Evolutionary conservation across 2,888 invertebrate genomes (phyloP), one percentile per base, ranked within the genome.

Genomic region (Actias luna): DNA sequence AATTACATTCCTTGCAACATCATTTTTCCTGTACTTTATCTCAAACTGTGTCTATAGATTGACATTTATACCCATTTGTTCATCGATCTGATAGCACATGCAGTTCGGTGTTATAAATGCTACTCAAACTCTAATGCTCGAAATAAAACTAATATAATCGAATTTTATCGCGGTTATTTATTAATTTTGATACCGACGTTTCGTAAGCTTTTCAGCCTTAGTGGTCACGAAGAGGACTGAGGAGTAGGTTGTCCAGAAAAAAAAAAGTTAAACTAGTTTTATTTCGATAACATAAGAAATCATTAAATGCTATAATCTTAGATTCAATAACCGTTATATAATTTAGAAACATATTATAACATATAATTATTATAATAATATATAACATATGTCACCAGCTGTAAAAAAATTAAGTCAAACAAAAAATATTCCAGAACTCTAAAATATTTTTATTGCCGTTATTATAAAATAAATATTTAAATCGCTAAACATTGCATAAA

Each of bases 1-100:
- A 86, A 88, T 89, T 85, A 84, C 79, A 84, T 84, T 81, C 77
- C 79, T 81, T 78, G 79, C 83, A 79, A 83, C 83, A 83, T 78
- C 75, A 66, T 68, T 70, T 70, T 70, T 65, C 64, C 66, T 65
- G 58, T 60, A 64, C 58, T 64, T 58, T 61, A 59, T 59, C 62
- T 29, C 35, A 35, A 25, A 50, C 33, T 36, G 27, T 29, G 36
- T 35, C 61, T 36, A 5, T 29, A 27, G 35, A 25, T 35, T 33
- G 50, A 27, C 52, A 35, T 10, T 35, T 52, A 25, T 35, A n/a
- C 52, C 8, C 16, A n/a, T 5, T 52, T 0, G 10, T 33, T n/a
- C 12, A 33, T 33, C n/a, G n/a, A 33, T 33, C 1, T 42, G 18
- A 0, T 42, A 42, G 18, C n/a, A 18, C 18, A 18, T 50, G 22